Evolutionary conservation across 2,888 invertebrate genomes (phyloP).

Genomic region (Saturnia japonica): DNA sequence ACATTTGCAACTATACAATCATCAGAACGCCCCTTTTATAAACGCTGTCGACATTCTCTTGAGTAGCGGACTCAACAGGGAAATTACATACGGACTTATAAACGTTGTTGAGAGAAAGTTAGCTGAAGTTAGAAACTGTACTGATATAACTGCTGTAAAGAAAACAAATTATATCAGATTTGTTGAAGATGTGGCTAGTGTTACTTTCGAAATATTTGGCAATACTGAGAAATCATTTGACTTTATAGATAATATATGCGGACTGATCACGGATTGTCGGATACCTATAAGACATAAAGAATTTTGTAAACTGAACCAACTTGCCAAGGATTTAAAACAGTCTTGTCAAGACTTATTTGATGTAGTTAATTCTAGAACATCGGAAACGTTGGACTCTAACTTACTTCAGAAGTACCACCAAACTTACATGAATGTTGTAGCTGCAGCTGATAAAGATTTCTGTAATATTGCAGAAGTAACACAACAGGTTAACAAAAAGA

Average conservation of each 20-base stretch:
- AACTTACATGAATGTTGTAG: slow-evolving; percentile 76
- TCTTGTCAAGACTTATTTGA: slow-evolving; percentile 75
- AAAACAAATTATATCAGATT: slow-evolving; percentile 75
- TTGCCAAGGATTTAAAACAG: slow-evolving; percentile 71
- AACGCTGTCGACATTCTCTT: slow-evolving; percentile 75
- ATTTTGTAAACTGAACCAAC: slow-evolving; percentile 73
- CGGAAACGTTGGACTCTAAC: slow-evolving; percentile 52
- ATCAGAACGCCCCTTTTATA: slow-evolving; percentile 75
- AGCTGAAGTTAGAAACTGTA: slow-evolving; percentile 69
- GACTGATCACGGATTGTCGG: slow-evolving; percentile 68
- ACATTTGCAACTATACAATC: slow-evolving; percentile 73
- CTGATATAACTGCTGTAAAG: slow-evolving; percentile 69
- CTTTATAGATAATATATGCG: slow-evolving; percentile 71
- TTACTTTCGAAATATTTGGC: slow-evolving; percentile 76
- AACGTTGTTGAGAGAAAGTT: slow-evolving; percentile 77
- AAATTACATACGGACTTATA: slow-evolving; percentile 76
- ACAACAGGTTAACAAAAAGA: slow-evolving; percentile 62
- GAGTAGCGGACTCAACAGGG: slow-evolving; percentile 75
- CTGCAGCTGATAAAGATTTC: slow-evolving; percentile 74
- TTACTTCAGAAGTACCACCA: slow-evolving; percentile 71
- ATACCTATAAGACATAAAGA: slow-evolving; percentile 76
- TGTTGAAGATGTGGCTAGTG: slow-evolving; percentile 75
- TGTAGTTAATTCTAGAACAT: slow-evolving; percentile 51
- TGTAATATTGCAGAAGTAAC: slow-evolving; percentile 69
- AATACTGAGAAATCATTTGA: slow-evolving; percentile 72